phyloP scores from a whole-genome alignment of 1,140 invertebrate genomes.

The Caligus rogercresseyi region DNA sequence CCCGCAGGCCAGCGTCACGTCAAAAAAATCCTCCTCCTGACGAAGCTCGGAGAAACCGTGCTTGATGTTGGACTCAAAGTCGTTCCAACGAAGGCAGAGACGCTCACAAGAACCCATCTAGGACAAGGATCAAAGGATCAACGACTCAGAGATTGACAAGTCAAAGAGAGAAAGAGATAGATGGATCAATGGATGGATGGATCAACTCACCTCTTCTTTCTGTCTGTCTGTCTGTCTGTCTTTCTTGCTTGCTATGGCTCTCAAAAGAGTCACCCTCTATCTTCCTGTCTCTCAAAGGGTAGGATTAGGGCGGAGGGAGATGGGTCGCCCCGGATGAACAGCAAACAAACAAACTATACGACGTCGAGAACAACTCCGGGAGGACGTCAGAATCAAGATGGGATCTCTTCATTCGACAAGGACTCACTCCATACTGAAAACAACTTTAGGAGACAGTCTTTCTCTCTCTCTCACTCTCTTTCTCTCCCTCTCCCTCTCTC shows the following conservation, averaged over 20 bases:
- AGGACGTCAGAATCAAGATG: not conserved
- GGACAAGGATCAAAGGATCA: not conserved
- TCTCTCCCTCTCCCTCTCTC: not conserved
- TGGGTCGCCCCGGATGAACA: too few relatives aligned
- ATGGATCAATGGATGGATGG: not conserved
- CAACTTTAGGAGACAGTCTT: not conserved
- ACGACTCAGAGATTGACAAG: not conserved
- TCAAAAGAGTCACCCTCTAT: not conserved
- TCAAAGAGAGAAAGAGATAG: not conserved
- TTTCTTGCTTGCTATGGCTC: not conserved
- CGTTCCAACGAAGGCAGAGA: conserved; percentile 17
- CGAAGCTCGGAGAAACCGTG: conserved; percentile 12
- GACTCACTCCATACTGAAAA: not conserved
- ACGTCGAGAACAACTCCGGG: not conserved
- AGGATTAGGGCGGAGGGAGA: not conserved
- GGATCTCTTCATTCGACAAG: not conserved
- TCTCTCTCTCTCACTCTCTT: not conserved
- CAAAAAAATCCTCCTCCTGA: conserved; percentile 21
- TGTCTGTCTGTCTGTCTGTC: not conserved
- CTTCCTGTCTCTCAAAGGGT: not conserved
- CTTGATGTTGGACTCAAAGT: conserved; percentile 16
- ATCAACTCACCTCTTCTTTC: not conserved
- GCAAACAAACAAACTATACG: too few relatives aligned
- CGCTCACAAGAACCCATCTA: conserved; percentile 16
- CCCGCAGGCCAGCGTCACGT: conserved; percentile 46